Percentiles rank a stretch among this genome's conserved stretches.
Evolutionary conservation across 2,113 vertebrate genomes (phyloP).

Genomic region (Herpailurus yagouaroundi): DNA sequence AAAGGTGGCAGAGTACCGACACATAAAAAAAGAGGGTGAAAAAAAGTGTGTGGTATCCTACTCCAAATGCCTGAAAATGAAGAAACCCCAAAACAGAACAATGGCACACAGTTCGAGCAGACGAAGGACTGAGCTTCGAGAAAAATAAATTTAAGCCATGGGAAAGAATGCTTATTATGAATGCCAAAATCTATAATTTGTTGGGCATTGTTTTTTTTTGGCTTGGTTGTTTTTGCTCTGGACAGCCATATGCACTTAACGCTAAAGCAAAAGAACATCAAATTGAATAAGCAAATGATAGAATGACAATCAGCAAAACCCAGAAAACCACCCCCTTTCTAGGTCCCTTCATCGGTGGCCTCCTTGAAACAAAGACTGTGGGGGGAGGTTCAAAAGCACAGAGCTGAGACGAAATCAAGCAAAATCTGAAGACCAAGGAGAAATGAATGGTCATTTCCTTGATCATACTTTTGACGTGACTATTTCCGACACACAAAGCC

Average conservation of each 20-base stretch:
- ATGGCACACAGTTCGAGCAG: no score
- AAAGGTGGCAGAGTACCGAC: background rate
- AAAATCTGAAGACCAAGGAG: background rate
- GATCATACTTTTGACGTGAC: no score
- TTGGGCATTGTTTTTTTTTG: background rate
- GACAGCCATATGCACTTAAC: background rate
- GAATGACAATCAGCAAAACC: background rate
- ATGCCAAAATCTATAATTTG: background rate
- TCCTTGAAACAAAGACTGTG: slow-evolving; percentile 10
- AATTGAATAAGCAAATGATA: background rate
- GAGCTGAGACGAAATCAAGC: background rate
- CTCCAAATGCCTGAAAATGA: background rate
- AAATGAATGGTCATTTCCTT: background rate
- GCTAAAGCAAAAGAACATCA: slow-evolving; percentile 5
- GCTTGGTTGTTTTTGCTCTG: background rate
- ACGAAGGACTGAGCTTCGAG: background rate
- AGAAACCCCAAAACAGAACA: background rate
- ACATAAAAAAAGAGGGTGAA: background rate
- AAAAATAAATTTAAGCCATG: background rate
- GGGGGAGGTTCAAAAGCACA: background rate
- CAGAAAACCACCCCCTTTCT: background rate
- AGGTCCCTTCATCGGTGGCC: background rate
- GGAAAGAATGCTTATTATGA: background rate
- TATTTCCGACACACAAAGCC: background rate
- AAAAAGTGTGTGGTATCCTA: background rate